Percentiles rank a stretch among this genome's conserved stretches.
Conservation (phyloP, 2,888 invertebrate species). For the Zonitis immaculata region DNA sequence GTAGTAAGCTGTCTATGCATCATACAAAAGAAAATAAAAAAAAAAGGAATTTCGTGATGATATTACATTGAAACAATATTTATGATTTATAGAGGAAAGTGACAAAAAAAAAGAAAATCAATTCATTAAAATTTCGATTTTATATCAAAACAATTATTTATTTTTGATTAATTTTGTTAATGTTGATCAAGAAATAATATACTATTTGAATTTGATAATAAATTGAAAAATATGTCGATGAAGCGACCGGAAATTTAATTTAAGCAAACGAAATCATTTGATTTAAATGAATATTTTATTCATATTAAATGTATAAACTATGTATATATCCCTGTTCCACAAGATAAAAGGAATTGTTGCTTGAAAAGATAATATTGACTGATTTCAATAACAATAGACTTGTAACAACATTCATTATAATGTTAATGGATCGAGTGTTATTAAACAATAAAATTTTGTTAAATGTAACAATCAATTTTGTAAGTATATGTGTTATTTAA, state of each 20-base stretch:
- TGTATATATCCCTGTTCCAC: background rate
- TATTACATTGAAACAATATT: background rate
- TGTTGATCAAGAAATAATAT: no score
- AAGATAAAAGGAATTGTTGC: conserved; percentile 5
- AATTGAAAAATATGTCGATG: conserved; percentile 1
- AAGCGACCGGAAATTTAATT: conserved; percentile 3
- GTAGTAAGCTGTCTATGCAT: background rate
- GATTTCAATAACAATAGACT: conserved; percentile 20
- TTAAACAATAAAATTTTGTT: no score
- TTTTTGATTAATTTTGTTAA: no score
- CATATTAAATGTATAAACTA: background rate
- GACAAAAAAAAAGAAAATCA: background rate
- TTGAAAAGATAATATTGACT: conserved; percentile 20
- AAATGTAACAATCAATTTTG: conserved; percentile 13
- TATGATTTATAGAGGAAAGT: background rate
- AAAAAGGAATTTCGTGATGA: background rate
- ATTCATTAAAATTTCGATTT: background rate
- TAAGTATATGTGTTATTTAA: no score
- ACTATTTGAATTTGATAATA: background rate
- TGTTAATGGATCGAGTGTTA: conserved; percentile 17
- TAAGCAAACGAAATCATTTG: background rate
- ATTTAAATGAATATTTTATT: background rate
- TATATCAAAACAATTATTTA: no score
- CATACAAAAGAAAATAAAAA: conserved; percentile 8
- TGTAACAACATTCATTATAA: conserved; percentile 17